Evolutionary conservation across 1,140 invertebrate genomes (phyloP).

Genomic region (Drosophila ironensis): DNA sequence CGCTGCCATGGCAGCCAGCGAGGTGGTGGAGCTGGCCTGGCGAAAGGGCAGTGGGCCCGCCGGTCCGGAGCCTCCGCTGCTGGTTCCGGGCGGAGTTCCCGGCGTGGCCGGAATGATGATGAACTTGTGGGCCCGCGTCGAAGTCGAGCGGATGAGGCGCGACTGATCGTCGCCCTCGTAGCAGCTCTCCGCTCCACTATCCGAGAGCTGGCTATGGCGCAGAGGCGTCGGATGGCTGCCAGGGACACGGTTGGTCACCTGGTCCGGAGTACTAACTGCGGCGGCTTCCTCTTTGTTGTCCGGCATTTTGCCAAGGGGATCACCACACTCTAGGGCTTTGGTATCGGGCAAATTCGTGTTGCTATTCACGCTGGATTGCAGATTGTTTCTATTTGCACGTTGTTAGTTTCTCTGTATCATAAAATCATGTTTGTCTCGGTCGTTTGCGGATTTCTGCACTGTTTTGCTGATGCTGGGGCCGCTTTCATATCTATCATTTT

Average conservation of each 20-base stretch:
- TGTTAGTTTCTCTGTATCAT: constrained; percentile 46
- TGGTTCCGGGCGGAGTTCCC: constrained; percentile 22
- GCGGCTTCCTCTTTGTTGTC: constrained; percentile 21
- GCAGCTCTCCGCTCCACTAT: constrained; percentile 74
- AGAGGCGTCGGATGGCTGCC: constrained; percentile 38
- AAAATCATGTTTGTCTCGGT: constrained; percentile 50
- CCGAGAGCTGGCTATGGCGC: constrained; percentile 67
- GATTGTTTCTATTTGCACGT: constrained; percentile 20
- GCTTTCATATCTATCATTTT: constrained; percentile 67
- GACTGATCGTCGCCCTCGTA: constrained; percentile 69
- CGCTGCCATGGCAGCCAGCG: constrained; percentile 59
- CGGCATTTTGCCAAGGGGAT: constrained; percentile 31
- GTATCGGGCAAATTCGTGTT: constrained; percentile 15
- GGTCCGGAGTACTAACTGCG: constrained; percentile 50
- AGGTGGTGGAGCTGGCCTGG: constrained; percentile 58
- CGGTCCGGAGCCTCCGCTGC: neutral
- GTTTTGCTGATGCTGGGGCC: constrained; percentile 31
- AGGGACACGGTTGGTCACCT: constrained; percentile 31
- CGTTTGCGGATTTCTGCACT: constrained; percentile 41
- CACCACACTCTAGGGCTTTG: constrained; percentile 3
- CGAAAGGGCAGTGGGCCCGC: constrained; percentile 55
- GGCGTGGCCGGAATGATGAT: constrained; percentile 75
- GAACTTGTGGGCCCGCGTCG: constrained; percentile 68
- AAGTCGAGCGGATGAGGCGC: constrained; percentile 60
- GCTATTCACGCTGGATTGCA: neutral